Evolutionary conservation across 2,888 invertebrate genomes (phyloP).

Genomic region (Paralinhomoeus sp.): DNA sequence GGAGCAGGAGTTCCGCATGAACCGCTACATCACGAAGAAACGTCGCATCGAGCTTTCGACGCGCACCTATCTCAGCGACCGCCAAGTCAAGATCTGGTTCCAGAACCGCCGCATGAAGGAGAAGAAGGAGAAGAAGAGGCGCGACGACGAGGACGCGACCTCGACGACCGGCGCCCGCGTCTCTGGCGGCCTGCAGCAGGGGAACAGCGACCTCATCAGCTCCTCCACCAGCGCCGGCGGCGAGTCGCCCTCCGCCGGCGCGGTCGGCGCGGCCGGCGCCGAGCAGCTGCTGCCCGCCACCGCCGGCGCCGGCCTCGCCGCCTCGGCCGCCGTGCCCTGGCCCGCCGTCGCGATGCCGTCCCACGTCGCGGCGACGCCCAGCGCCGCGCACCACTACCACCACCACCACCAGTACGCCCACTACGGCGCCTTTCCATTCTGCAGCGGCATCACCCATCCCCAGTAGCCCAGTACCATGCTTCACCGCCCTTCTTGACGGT

Average conservation of each 20-base stretch:
- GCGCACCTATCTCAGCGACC: conserved; percentile 79
- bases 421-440: too few relatives aligned
- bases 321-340: too few relatives aligned
- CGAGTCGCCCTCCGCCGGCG: neutral
- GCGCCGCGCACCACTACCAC: too few relatives aligned
- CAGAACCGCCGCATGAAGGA: conserved; percentile 98
- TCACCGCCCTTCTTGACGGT: too few relatives aligned
- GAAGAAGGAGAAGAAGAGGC: conserved; percentile 53
- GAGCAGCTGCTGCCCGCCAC: neutral
- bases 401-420: too few relatives aligned
- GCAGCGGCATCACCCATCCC: too few relatives aligned
- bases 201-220: neutral
- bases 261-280: neutral
- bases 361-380: too few relatives aligned
- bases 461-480: too few relatives aligned
- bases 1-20: conserved; percentile 90
- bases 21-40: conserved; percentile 93
- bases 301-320: too few relatives aligned
- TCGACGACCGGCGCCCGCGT: neutral
- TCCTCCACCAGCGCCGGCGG: neutral
- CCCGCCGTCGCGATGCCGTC: too few relatives aligned
- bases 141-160: conserved; percentile 13
- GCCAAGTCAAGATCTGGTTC: conserved; percentile 97
- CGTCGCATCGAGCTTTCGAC: conserved; percentile 94
- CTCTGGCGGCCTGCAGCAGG: neutral